A percentile compares a stretch with the other conserved stretches of the same genome.
These are phyloP conservation scores for Acanthornis magna DNA, from an alignment of 2,797 vertebrate species.

Conservation along the genomic window DNA sequence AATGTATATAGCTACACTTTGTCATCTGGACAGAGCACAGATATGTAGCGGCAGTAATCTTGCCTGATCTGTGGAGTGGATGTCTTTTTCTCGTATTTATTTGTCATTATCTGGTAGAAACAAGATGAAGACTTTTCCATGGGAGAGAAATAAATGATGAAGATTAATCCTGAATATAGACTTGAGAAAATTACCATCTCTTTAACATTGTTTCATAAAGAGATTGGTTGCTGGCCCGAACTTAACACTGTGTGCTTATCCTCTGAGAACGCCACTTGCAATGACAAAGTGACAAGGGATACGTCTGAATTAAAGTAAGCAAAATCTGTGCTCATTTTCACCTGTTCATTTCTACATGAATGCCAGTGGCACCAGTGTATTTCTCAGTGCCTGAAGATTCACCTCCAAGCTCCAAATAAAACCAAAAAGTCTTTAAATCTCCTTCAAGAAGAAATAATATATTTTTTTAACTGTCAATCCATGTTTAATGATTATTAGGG, in stretches of 20 bases:
- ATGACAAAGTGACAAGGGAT: background rate
- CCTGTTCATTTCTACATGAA: background rate
- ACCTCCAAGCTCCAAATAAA: background rate
- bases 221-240: background rate
- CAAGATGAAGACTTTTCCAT: background rate
- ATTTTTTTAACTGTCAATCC: constrained; percentile 14
- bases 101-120: background rate
- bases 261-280: background rate
- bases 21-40: background rate
- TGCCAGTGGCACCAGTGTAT: background rate
- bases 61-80: background rate
- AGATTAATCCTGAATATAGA: background rate
- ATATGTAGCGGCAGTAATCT: background rate
- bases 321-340: background rate
- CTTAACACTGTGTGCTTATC: background rate
- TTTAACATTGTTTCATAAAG: background rate
- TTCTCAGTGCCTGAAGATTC: background rate
- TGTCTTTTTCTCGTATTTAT: background rate
- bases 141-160: background rate
- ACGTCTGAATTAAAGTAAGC: background rate
- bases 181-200: background rate
- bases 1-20: background rate
- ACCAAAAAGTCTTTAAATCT: background rate
- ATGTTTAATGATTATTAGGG: constrained; percentile 17
- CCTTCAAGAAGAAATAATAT: background rate